Percentiles rank a stretch among this genome's conserved stretches.
Evolutionary conservation across 2,113 vertebrate genomes (phyloP).

Genomic region (Chrysochloris asiatica): DNA sequence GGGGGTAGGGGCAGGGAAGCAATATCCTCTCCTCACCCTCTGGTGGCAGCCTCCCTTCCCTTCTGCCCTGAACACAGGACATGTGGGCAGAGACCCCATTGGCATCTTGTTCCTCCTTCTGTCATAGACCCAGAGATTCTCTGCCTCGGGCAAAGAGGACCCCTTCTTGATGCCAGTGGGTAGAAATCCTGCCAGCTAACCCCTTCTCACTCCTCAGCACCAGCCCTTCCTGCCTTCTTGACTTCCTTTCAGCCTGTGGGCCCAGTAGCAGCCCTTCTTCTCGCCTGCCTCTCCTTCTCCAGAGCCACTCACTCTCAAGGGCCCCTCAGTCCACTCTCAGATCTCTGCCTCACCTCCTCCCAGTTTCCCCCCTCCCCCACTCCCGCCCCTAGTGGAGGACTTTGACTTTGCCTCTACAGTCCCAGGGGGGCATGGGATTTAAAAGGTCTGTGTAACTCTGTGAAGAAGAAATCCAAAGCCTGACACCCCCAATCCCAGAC

Average conservation of each 20-base stretch:
- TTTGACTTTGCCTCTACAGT: neutral
- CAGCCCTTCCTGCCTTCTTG: neutral
- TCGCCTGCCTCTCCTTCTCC: neutral
- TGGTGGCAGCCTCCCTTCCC: neutral
- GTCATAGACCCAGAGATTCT: neutral
- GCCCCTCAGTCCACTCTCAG: neutral
- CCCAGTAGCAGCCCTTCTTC: neutral
- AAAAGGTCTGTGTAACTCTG: slow-evolving; percentile 60
- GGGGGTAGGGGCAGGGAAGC: neutral
- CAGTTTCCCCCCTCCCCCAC: neutral
- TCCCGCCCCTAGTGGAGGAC: neutral
- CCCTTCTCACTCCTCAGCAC: neutral
- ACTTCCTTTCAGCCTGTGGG: neutral
- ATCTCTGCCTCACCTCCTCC: neutral
- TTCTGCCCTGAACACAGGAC: neutral
- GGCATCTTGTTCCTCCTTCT: neutral
- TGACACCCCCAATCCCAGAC: neutral
- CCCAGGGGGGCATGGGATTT: slow-evolving; percentile 56
- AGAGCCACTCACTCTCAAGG: neutral
- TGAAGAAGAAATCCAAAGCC: slow-evolving; percentile 67
- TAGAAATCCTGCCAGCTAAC: neutral
- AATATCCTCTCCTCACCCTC: neutral
- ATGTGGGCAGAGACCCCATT: neutral
- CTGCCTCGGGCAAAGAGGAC: neutral
- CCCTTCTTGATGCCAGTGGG: neutral